Evolutionary conservation across 1,140 invertebrate species (phyloP).

Genomic region (Oncopeltus fasciatus): DNA sequence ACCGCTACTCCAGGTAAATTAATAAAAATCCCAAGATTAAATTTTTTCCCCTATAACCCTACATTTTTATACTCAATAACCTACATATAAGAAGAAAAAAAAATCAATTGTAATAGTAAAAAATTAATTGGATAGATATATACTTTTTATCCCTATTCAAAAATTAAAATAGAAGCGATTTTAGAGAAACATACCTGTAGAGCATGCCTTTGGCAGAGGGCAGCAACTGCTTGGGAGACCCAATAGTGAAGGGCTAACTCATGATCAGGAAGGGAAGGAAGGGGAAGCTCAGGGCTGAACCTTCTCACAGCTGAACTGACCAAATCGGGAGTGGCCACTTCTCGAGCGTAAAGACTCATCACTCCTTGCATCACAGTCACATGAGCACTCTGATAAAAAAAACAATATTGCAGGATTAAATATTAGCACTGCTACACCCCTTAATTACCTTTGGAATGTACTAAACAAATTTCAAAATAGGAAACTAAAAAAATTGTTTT

Average conservation of each 20-base stretch:
- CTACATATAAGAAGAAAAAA: no score
- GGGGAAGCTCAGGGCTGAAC: conserved; percentile 36
- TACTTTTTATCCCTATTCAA: no score
- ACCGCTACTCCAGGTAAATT: no score
- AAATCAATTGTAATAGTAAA: no score
- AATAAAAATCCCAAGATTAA: no score
- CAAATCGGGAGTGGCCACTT: conserved; percentile 79
- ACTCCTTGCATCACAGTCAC: conserved; percentile 93
- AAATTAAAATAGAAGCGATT: no score
- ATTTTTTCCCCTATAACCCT: no score
- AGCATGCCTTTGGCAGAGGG: conserved; percentile 47
- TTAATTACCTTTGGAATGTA: no score
- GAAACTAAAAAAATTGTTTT: no score
- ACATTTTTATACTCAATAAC: no score
- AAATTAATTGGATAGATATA: no score
- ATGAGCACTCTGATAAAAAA: conserved; percentile 67
- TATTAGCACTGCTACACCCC: not conserved
- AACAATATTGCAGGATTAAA: not conserved
- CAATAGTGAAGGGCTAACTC: conserved; percentile 82
- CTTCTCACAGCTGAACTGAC: conserved; percentile 70
- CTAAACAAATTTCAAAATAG: no score
- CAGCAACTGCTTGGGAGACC: conserved; percentile 73
- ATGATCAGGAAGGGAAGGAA: conserved; percentile 44
- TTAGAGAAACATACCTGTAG: conserved; percentile 28
- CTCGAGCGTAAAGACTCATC: conserved; percentile 87